Evolutionary conservation across 64 coral and sea anemone genomes (phyloP), one percentile per base, ranked within the genome.

Genomic region (Platygyra sinensis): DNA sequence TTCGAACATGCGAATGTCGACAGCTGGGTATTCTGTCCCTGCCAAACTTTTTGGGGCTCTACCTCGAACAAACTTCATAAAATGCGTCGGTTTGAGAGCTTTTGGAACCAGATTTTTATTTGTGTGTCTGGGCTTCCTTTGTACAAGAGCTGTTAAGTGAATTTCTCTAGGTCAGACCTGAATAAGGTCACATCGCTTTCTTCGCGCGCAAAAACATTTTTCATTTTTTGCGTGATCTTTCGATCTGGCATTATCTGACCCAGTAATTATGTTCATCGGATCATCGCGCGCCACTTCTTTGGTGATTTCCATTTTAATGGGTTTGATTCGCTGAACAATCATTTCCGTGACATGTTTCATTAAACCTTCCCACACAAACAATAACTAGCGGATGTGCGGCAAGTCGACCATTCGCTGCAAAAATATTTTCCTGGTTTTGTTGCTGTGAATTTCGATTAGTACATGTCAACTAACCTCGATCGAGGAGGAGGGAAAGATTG

Each of bases 291-390:
- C 81, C 81, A 71, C 62, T 85, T 85, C 81, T 67, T 69, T 13
- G 38, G 33, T n/a, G 36, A 85, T 71, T 85, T 85, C 63, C 62
- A 85, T 85, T 72, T 85, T 85, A 85, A 85, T 85, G 38, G 81
- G 63, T 85, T 83, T 85, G 62, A 63, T 85, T 85, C 81, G 62
- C 81, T 50, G 62, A 85, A 72, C 62, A 85, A 71, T 71, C 62
- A 85, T 85, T 85, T 85, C 61, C 81, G 81, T 85, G 81, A 85
- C 62, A 67, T 85, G 33, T 22, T 83, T 83, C 80, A 83, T 83
- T 83, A 83, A 83, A 24, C 61, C 80, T 67, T 83, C 36, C 81
- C 81, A 85, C 81, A 71, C 63, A 85, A 85, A 85, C 81, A 85
- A 85, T 72, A 72, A 85, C 81, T 51, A 24, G 61, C 81, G 62